Conservation (phyloP, 2,888 invertebrate species). For the Calephelis perditalis region DNA sequence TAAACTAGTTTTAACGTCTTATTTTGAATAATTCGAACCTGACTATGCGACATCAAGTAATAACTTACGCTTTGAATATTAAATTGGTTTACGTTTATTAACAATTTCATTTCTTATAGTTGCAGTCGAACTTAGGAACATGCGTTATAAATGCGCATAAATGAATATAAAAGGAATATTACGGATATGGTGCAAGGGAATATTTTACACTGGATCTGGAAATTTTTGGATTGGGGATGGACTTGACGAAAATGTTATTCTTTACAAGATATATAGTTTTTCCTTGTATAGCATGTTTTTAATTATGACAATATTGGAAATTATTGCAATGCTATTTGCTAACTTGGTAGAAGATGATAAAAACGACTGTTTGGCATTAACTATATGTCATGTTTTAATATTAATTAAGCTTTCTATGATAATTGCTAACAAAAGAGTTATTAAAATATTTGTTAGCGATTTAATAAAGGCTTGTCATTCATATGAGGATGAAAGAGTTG, state of each 20-base stretch:
- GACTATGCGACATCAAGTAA: too few relatives aligned
- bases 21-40: too few relatives aligned
- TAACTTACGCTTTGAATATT: too few relatives aligned
- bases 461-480: background rate
- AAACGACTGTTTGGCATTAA: background rate
- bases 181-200: background rate
- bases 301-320: background rate
- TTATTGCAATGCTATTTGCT: background rate
- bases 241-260: background rate
- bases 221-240: background rate
- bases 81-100: too few relatives aligned
- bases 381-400: background rate
- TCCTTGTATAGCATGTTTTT: background rate
- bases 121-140: background rate
- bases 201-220: background rate
- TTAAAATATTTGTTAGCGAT: background rate
- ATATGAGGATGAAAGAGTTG: background rate
- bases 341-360: background rate
- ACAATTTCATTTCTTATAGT: too few relatives aligned
- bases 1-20: too few relatives aligned
- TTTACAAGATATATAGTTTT: background rate
- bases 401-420: background rate
- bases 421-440: background rate
- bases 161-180: background rate
- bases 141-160: background rate